Conservation (phyloP, 2,888 invertebrate genomes). For the Megamerina dolium region DNA sequence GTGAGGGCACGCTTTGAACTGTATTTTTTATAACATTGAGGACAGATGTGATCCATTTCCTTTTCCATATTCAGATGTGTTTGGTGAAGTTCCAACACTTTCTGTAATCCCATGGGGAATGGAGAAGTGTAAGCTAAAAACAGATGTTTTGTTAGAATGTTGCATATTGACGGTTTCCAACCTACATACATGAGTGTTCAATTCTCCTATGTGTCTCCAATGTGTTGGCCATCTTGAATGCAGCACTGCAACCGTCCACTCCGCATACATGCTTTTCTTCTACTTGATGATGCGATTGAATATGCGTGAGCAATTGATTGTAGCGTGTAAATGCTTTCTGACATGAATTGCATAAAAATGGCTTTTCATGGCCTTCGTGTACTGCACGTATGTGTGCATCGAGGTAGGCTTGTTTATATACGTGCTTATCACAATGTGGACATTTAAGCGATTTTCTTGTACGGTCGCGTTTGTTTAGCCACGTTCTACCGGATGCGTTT, state of each 20-base stretch:
- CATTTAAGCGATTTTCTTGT: constrained; percentile 20
- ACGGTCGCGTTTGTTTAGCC: constrained; percentile 29
- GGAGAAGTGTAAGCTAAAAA: constrained; percentile 2
- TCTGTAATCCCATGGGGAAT: constrained; percentile 5
- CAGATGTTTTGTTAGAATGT: background rate
- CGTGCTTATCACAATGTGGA: constrained; percentile 33
- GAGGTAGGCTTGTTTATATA: constrained; percentile 36
- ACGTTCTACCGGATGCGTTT: background rate
- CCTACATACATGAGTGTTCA: constrained; percentile 11
- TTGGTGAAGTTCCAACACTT: constrained; percentile 12
- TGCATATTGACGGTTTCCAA: background rate
- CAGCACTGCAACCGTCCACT: constrained; percentile 18
- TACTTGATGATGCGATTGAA: constrained; percentile 28
- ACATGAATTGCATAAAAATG: constrained; percentile 37
- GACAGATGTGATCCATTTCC: constrained; percentile 27
- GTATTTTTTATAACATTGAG: constrained; percentile 35
- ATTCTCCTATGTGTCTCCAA: constrained; percentile 19
- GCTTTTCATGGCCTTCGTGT: constrained; percentile 37
- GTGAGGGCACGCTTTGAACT: constrained; percentile 40
- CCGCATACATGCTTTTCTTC: constrained; percentile 16
- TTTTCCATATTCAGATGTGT: constrained; percentile 5
- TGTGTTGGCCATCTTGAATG: constrained; percentile 15
- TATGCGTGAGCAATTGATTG: constrained; percentile 33
- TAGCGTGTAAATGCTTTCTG: constrained; percentile 35
- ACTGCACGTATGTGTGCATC: constrained; percentile 39